Percentiles rank a stretch among this genome's conserved stretches.
Conservation (phyloP, 2,888 invertebrate species). For the Phymatocera aterrima region DNA sequence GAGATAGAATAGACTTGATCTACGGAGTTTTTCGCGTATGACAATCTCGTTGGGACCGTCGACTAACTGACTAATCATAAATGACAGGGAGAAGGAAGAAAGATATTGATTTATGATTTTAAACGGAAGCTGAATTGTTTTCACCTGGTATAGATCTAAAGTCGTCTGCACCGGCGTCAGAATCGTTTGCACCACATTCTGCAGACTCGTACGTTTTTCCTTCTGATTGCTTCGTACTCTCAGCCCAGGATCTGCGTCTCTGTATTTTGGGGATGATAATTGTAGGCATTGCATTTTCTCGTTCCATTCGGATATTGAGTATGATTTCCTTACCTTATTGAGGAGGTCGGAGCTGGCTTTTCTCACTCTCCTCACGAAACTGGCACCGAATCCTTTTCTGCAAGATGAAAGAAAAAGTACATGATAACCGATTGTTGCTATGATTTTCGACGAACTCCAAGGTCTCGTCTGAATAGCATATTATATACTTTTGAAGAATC, state of each 20-base stretch:
- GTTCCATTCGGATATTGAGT: conserved; percentile 46
- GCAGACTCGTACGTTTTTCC: conserved; percentile 73
- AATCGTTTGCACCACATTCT: conserved; percentile 86
- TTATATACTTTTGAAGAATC: too few relatives aligned
- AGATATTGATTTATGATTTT: background rate
- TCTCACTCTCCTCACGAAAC: conserved; percentile 88
- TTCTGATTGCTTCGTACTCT: conserved; percentile 76
- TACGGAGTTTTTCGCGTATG: background rate
- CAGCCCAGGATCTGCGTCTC: conserved; percentile 85
- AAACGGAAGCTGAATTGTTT: too few relatives aligned
- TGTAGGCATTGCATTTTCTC: background rate
- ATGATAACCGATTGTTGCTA: background rate
- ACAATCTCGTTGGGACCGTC: too few relatives aligned
- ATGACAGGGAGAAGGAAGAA: too few relatives aligned
- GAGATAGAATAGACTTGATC: too few relatives aligned
- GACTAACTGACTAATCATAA: too few relatives aligned
- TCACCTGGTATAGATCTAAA: conserved; percentile 60
- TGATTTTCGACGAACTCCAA: background rate
- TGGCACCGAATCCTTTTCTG: conserved; percentile 92
- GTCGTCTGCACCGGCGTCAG: conserved; percentile 87
- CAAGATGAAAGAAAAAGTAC: too few relatives aligned
- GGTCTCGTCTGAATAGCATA: conserved; percentile 1
- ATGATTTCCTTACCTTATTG: conserved; percentile 79
- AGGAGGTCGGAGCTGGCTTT: conserved; percentile 93
- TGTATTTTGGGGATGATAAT: conserved; percentile 64